phyloP scores from a whole-genome alignment of 2,113 vertebrate genomes.

The Bostrychus sinensis region DNA sequence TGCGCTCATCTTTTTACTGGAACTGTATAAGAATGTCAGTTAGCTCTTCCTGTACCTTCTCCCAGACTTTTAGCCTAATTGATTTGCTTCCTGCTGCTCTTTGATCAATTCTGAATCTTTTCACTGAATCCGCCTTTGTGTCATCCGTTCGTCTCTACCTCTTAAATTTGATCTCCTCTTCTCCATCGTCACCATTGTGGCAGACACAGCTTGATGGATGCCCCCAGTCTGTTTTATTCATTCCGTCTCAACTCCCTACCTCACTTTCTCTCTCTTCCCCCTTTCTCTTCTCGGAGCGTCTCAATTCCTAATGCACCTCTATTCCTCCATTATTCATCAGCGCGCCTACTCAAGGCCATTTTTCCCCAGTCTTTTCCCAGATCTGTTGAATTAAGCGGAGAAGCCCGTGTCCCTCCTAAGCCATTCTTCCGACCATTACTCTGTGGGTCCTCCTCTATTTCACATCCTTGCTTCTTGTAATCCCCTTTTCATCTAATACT shows the following conservation, averaged over 20 bases:
- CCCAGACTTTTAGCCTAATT: slow-evolving; percentile 29
- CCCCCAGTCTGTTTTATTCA: slow-evolving; percentile 38
- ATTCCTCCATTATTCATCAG: slow-evolving; percentile 62
- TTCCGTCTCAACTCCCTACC: slow-evolving; percentile 23
- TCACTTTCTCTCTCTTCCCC: slow-evolving; percentile 24
- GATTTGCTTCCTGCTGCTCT: slow-evolving; percentile 24
- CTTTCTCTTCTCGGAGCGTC: slow-evolving; percentile 36
- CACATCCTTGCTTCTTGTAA: slow-evolving; percentile 22
- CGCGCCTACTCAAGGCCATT: slow-evolving; percentile 42
- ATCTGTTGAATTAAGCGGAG: slow-evolving; percentile 38
- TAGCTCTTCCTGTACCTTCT: not conserved
- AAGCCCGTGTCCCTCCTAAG: slow-evolving; percentile 11
- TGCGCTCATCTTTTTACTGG: too few relatives aligned
- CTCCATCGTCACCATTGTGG: slow-evolving; percentile 16
- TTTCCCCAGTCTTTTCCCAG: slow-evolving; percentile 30
- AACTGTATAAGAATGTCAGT: not conserved
- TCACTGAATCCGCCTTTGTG: slow-evolving; percentile 4
- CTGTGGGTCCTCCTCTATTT: slow-evolving; percentile 42
- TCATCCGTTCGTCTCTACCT: slow-evolving; percentile 19
- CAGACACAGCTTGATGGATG: slow-evolving; percentile 35
- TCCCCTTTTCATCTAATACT: slow-evolving; percentile 49
- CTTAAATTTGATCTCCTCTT: slow-evolving; percentile 17
- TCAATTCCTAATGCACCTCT: slow-evolving; percentile 43
- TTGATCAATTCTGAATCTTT: slow-evolving; percentile 32
- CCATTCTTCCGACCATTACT: slow-evolving; percentile 13